Base-by-base conservation (phyloP, 2,888 invertebrate genomes). In the Caenorhabditis panamensis region DNA sequence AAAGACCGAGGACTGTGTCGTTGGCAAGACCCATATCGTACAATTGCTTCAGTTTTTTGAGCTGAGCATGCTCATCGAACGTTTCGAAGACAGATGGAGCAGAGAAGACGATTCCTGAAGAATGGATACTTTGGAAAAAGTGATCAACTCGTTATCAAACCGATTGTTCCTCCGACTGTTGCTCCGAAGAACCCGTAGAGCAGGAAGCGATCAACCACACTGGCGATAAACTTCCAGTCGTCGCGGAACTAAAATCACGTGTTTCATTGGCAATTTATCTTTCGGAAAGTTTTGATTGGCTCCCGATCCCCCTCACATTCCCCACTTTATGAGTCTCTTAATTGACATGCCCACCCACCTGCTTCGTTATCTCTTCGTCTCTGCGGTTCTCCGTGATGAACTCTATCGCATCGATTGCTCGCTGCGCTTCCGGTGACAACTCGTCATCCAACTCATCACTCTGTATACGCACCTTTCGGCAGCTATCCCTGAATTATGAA, bases 191-290 rank as follows among this genome's bases (percentile, higher is more conserved):
- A 93, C 20, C 92, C 91, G 82, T 92, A 92, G 64, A 93, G 89
- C 63, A 92, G 88, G 49, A 93, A 89, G 16, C 93, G 89, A 87
- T 93, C 93, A 71, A 93, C 91, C 16, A 93, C 92, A 87, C 92
- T 91, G 4, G 92, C 92, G 20, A 93, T 92, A 85, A 92, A 93
- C 82, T 92, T 92, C 92, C 92, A 93, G 88, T 93, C 92, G 67
- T 93, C 92, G 28, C 92, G 89, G 59, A 92, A 91, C 92, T 92
- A 86, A 16, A 79, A 76, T 37, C 22, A 4, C n/a, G 5, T 49
- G 1, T 18, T 28, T 47, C 11, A 9, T 31, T 31, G 2, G 8
- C 41, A 13, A 3, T 5, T 28, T 64, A 22, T 2, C 8, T 6
- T 64, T 47, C 24, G 28, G 44, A 59, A 31, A 31, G 31, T 31